phyloP scores from a whole-genome alignment of 2,888 invertebrate species.

The Ypsolopha sequella region DNA sequence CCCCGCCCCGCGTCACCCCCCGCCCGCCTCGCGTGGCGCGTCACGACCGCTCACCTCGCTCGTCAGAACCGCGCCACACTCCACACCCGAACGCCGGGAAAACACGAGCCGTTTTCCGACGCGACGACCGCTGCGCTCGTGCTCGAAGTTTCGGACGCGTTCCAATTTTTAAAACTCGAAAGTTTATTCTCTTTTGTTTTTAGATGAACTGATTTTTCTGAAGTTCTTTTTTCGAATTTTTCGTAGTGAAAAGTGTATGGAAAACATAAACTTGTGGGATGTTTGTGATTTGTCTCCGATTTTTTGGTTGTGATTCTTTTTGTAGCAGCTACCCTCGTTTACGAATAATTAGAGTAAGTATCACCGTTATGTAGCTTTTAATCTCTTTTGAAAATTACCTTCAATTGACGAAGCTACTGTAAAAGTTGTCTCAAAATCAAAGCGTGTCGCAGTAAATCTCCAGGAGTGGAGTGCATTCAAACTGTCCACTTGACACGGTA shows the following conservation, averaged over 20 bases:
- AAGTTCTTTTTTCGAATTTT: not conserved
- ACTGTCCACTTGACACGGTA: conserved; percentile 56
- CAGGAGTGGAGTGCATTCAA: conserved; percentile 40
- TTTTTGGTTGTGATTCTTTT: conserved; percentile 32
- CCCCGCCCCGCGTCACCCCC: conserved; percentile 52
- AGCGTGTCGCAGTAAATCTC: conserved; percentile 62
- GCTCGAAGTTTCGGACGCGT: conserved; percentile 43
- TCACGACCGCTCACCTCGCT: conserved; percentile 34
- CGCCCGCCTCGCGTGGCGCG: conserved; percentile 27
- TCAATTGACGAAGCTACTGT: not conserved
- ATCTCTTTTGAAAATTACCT: too few species aligned
- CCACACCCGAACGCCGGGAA: conserved; percentile 67
- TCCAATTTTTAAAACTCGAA: conserved; percentile 26
- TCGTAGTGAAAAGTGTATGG: conserved; percentile 7
- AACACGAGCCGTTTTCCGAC: conserved; percentile 63
- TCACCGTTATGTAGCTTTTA: conserved; percentile 3
- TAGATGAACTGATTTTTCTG: not conserved
- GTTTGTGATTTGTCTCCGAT: conserved; percentile 47
- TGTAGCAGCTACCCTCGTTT: conserved; percentile 18
- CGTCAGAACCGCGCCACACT: conserved; percentile 62
- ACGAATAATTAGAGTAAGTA: not conserved
- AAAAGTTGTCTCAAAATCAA: conserved; percentile 37
- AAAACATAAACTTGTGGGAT: conserved; percentile 50
- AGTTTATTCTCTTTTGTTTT: not conserved
- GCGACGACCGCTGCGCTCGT: conserved; percentile 31